phyloP scores from a whole-genome alignment of 64 coral and sea anemone species.

The Stichodactyla mertensii region DNA sequence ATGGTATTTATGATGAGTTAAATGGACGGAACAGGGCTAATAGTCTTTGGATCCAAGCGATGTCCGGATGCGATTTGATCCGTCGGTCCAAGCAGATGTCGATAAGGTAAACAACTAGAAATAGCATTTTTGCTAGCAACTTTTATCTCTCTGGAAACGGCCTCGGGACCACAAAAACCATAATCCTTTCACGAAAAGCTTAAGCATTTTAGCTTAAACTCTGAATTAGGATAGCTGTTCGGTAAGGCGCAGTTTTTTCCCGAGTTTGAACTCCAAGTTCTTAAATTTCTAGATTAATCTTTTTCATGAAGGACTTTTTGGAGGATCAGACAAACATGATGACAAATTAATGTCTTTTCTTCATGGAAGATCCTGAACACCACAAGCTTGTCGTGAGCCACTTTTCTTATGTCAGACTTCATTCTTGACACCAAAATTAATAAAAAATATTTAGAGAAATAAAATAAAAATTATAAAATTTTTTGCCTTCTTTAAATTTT shows the following conservation, averaged over 20 bases:
- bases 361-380: not conserved
- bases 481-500: not conserved
- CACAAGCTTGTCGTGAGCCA: not conserved
- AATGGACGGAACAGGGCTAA: conserved; percentile 1
- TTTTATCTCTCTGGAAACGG: conserved; percentile 14
- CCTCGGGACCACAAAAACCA: not conserved
- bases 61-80: conserved; percentile 24
- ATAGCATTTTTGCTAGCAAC: conserved; percentile 2
- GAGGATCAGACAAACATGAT: not conserved
- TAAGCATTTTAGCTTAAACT: not conserved
- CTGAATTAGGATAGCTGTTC: not conserved
- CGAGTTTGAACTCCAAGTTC: not conserved
- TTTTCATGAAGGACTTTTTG: no score
- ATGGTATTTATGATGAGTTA: not conserved
- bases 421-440: not conserved
- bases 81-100: conserved; percentile 1
- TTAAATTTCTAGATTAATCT: not conserved
- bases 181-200: not conserved
- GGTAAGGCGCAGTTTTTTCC: not conserved
- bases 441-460: not conserved
- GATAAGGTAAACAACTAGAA: not conserved
- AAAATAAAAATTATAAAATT: not conserved
- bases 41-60: conserved; percentile 6
- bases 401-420: not conserved
- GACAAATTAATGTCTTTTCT: not conserved